Percentiles rank a stretch among this genome's conserved stretches.
phyloP scores from a whole-genome alignment of 1,140 invertebrate species.

The Conus ventricosus region DNA sequence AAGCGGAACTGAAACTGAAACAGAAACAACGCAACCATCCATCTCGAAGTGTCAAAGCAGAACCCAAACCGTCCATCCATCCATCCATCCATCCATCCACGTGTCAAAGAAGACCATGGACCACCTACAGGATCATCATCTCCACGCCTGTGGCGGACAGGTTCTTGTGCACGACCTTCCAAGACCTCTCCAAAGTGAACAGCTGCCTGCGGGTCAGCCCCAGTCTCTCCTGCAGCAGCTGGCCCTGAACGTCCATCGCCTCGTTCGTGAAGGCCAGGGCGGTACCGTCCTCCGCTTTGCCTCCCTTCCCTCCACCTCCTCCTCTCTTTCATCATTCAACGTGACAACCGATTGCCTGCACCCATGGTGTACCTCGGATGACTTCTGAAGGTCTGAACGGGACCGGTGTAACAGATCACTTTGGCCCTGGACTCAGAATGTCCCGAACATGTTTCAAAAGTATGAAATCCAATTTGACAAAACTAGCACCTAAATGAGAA shows the following conservation, averaged over 20 bases:
- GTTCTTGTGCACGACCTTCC: slow-evolving; percentile 8
- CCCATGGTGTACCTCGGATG: not conserved
- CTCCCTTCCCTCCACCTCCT: not conserved
- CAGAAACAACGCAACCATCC: no score
- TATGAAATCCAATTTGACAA: no score
- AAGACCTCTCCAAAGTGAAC: slow-evolving; percentile 16
- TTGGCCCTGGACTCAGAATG: no score
- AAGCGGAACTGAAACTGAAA: no score
- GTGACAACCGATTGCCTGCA: not conserved
- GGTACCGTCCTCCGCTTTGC: not conserved
- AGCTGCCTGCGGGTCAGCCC: not conserved
- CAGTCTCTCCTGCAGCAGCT: slow-evolving; percentile 6
- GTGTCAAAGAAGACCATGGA: not conserved
- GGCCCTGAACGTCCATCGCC: not conserved
- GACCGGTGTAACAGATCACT: no score
- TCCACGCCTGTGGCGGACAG: slow-evolving; percentile 13
- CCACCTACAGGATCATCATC: slow-evolving; percentile 21
- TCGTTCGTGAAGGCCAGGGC: not conserved
- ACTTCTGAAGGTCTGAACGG: no score
- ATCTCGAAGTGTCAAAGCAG: no score
- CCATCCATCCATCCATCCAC: no score
- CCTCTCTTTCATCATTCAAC: not conserved
- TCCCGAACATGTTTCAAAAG: no score
- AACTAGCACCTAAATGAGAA: no score
- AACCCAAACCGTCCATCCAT: no score